Conservation (phyloP, 2,888 invertebrate species). For the Torymus tubicola region DNA sequence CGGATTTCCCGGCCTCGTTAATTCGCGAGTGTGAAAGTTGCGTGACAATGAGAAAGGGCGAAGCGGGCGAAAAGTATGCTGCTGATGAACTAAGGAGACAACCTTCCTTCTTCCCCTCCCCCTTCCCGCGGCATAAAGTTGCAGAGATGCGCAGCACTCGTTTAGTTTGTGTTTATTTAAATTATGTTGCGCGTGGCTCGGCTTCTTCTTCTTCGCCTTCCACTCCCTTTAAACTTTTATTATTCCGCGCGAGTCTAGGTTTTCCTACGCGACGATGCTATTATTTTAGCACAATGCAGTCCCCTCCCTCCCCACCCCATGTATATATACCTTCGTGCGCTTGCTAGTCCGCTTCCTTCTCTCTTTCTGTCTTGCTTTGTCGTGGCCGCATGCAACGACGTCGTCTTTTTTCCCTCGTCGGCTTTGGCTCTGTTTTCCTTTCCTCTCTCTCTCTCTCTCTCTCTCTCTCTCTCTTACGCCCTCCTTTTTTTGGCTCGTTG, state of each 20-base stretch:
- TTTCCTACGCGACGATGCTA: conserved; percentile 56
- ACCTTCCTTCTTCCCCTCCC: too few relatives aligned
- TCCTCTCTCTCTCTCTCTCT: conserved; percentile 29
- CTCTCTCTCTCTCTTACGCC: conserved; percentile 30
- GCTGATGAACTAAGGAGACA: conserved; percentile 36
- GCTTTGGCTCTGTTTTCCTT: neutral
- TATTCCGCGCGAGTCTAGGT: conserved; percentile 58
- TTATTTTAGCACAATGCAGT: conserved; percentile 60
- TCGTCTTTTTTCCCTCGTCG: too few relatives aligned
- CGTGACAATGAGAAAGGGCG: conserved; percentile 30
- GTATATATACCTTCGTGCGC: conserved; percentile 15
- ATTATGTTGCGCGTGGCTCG: conserved; percentile 56
- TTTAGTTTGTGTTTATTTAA: conserved; percentile 64
- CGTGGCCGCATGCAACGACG: conserved; percentile 13
- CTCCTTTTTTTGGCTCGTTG: conserved; percentile 20
- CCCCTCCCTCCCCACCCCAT: conserved; percentile 28
- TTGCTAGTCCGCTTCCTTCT: conserved; percentile 33
- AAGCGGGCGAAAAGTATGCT: neutral
- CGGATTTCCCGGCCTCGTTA: conserved; percentile 19
- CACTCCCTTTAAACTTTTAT: conserved; percentile 62
- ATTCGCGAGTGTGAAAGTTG: conserved; percentile 36
- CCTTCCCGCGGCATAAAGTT: conserved; percentile 34
- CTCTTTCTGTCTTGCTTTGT: conserved; percentile 53
- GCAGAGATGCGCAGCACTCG: conserved; percentile 49
- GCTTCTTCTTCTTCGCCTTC: neutral